Evolutionary conservation across 1,140 invertebrate genomes (phyloP), one percentile per base, ranked within the genome.

Genomic region (Agrilus planipennis): DNA sequence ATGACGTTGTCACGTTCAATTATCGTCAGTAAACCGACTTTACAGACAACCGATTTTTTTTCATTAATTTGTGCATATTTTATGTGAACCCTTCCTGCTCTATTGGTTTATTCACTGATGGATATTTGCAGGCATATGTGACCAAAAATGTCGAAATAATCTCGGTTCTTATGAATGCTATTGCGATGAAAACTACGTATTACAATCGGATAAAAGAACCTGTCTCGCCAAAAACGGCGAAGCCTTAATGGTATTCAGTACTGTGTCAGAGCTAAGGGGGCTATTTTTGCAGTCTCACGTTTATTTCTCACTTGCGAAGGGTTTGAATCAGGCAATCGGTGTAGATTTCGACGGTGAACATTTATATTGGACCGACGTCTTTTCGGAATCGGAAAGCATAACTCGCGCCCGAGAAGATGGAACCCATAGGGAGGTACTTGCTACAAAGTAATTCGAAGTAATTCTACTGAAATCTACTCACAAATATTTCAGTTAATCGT

Each of bases 141-240:
- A 84, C 39, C 93, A 98, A 57, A 58, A 61, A 34, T 98, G 93
- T 53, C 59, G 70, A 14, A 93, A 96, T 55, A 73, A 62, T 0
- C 64, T 65, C 0, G 89, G 89, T 0, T 76, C 75, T 1, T 94
- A 79, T 55, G 66, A 62, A 4, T 98, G 93, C 55, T 66, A 68
- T 25, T 95, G 93, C 61, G 76, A 83, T 16, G 57, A 71, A 0
- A 81, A 79, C 0, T 96, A 88, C 54, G 67, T 66, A 12, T 60
- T 80, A 16, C 66, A 77, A 41, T 29, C 54, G 0, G 78, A 90
- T 54, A 71, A 70, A 15, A 71, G 66, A 31, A 78, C 75, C 0
- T 94, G 90, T 57, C 83, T 80, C 59, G 70, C 67, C 10, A n/a
- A 51, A 67, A 70, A 57, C n/a, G 67, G 69, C 0, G 76, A 79